A percentile compares a stretch with the other conserved stretches of the same genome.
phyloP scores from a whole-genome alignment of 2,113 vertebrate genomes.

The Grus americana region DNA sequence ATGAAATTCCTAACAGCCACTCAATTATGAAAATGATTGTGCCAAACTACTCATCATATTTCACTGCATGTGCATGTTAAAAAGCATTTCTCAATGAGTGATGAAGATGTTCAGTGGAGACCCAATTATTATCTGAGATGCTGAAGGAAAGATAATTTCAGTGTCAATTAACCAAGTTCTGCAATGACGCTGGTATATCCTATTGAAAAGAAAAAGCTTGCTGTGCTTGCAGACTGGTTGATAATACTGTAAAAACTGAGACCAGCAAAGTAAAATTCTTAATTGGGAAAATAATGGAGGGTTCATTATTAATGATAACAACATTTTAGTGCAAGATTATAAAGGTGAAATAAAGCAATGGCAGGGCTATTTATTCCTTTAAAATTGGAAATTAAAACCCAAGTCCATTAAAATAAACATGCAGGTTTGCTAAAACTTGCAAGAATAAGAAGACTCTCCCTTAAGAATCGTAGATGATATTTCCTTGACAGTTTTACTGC shows the following conservation, averaged over 20 bases:
- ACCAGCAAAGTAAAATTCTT: not conserved
- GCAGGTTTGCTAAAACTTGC: not conserved
- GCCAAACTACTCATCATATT: not conserved
- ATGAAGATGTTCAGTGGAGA: not conserved
- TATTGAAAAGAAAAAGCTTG: not conserved
- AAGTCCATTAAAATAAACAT: not conserved
- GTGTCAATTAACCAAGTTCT: not conserved
- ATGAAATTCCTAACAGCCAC: not conserved
- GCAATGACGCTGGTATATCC: not conserved
- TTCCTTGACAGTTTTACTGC: not conserved
- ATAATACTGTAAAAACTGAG: not conserved
- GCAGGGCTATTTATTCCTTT: not conserved
- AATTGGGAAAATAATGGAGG: not conserved
- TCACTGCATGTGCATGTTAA: not conserved
- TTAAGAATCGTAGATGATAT: not conserved
- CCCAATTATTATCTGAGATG: not conserved
- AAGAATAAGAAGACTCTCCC: not conserved
- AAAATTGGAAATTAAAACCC: not conserved
- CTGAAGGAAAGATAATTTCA: not conserved
- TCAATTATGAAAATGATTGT: not conserved
- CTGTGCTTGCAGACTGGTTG: not conserved
- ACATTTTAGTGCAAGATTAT: not conserved
- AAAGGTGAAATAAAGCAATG: not conserved
- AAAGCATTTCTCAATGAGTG: not conserved
- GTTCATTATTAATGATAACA: not conserved